A percentile compares a stretch with the other conserved stretches of the same genome.
These are phyloP conservation scores for Meriones unguiculatus DNA, from an alignment of 2,113 vertebrate genomes.

Conservation along the genomic window DNA sequence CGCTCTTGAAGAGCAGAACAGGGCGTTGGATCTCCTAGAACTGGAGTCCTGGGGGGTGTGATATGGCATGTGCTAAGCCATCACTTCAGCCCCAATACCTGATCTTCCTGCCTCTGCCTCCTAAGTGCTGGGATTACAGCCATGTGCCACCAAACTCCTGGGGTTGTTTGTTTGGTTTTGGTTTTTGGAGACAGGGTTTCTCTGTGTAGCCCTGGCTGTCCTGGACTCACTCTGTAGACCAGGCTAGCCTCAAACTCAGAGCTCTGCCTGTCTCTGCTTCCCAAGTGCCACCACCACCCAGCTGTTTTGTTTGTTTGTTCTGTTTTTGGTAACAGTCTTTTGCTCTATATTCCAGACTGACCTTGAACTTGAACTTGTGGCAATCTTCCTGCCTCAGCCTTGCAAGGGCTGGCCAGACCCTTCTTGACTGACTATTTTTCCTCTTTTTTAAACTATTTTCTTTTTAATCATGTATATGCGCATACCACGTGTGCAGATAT, in stretches of 20 bases:
- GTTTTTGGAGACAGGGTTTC: not conserved
- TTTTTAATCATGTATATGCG: not conserved
- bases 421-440: not conserved
- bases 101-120: not conserved
- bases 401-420: too few species aligned
- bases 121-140: not conserved
- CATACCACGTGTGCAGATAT: not conserved
- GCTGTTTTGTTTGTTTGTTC: not conserved
- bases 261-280: not conserved
- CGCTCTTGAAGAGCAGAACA: not conserved
- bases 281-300: not conserved
- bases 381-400: not conserved
- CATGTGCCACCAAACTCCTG: not conserved
- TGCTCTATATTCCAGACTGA: not conserved
- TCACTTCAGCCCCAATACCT: not conserved
- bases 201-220: not conserved
- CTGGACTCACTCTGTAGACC: not conserved
- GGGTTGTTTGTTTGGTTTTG: not conserved
- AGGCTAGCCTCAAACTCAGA: not conserved
- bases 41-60: not conserved
- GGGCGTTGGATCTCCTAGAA: not conserved
- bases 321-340: not conserved
- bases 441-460: not conserved
- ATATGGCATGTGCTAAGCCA: not conserved
- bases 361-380: not conserved